Base-by-base conservation (phyloP, 1,140 invertebrate genomes). In the Drosophila biarmipes region DNA sequence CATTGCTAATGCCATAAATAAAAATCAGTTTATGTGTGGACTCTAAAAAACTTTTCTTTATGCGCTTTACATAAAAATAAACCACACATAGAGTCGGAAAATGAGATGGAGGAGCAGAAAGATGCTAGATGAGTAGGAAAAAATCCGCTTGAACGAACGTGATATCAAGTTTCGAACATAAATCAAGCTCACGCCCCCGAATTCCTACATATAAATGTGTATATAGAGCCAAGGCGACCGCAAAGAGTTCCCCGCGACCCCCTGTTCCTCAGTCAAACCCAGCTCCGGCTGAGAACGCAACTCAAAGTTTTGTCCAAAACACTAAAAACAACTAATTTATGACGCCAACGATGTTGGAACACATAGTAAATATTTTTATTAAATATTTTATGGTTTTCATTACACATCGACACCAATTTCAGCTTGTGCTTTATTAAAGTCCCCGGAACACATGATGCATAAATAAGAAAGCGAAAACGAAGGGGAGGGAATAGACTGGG, bases 321-420 rank as follows among this genome's bases (percentile, higher is more conserved):
- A 86, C 82, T 78, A 87, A 86, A 86, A 86, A 87, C 74, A 78
- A 86, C 82, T 86, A 86, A 86, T 86, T 86, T 86, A 86, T 86
- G 82, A 71, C 57, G 45, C 69, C 62, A 58, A 69, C 80, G 69
- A 45, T 40, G 80, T 69, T 61, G 62, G 74, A 78, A 75, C 80
- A 86, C 71, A 82, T 82, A 82, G 66, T 86, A 89, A 87, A 87
- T 87, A 87, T 87, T 87, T 84, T 84, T 87, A 87, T 87, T 87
- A 87, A 87, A 87, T 87, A 87, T 87, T 87, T 87, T 82, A 87
- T 87, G 82, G 62, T 73, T 79, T 89, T 87, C 82, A 87, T 87
- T 82, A 79, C 78, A 87, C 84, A 87, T 89, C 71, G 78, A 69
- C 71, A 82, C 54, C 64, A 69, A 75, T 55, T 63, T 29, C 49